Evolutionary conservation across 2,797 vertebrate species (phyloP).

Genomic region (Podarcis siculus): DNA sequence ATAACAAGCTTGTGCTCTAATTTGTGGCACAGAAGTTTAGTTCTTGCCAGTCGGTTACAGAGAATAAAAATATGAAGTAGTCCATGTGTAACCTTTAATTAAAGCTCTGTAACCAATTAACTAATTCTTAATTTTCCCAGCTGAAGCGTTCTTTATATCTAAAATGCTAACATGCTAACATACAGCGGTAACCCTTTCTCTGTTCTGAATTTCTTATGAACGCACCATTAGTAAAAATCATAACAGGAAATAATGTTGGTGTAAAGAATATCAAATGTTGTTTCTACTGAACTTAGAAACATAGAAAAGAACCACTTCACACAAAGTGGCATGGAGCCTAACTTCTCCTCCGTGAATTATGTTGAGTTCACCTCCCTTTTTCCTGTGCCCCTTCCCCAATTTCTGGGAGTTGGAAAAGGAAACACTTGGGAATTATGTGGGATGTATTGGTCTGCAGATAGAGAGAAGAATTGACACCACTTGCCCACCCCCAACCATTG

Average conservation of each 20-base stretch:
- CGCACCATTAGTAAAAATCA: background rate
- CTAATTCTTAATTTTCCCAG: background rate
- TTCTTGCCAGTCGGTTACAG: background rate
- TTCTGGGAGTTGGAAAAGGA: background rate
- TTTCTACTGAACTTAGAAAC: background rate
- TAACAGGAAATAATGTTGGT: background rate
- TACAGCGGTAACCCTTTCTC: background rate
- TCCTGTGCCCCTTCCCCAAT: no score
- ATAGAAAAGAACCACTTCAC: background rate
- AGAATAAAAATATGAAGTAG: background rate
- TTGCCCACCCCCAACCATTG: no score
- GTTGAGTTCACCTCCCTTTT: background rate
- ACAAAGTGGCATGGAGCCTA: background rate
- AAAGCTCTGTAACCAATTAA: background rate
- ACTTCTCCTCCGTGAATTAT: no score
- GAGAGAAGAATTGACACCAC: no score
- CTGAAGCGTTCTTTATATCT: background rate
- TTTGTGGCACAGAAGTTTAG: constrained; percentile 17
- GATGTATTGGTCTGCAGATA: no score
- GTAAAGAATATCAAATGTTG: background rate
- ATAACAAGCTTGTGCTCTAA: constrained; percentile 30
- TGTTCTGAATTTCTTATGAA: background rate
- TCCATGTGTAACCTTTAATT: background rate
- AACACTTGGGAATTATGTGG: no score
- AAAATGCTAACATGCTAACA: background rate